Evolutionary conservation across 2,888 invertebrate species (phyloP), one percentile per base, ranked within the genome.

Genomic region (Ormyrus rosae): DNA sequence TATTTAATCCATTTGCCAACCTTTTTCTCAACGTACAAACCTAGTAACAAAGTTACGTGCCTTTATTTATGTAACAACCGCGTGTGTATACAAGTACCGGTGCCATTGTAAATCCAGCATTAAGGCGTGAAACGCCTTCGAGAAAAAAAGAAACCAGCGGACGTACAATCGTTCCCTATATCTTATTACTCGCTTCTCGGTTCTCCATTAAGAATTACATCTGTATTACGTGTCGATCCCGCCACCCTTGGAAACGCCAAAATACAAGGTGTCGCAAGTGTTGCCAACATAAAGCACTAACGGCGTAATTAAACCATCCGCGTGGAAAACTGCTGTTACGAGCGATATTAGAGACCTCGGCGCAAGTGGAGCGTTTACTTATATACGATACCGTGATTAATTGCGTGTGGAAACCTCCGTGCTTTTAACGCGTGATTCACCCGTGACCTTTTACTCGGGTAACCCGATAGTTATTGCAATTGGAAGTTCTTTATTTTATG

Each of bases 401-500:
- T 19, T 50, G 19, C 8, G 55, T 63, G 46, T 61, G 61, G 34
- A 67, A 72, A 78, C 51, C 13, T 46, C 19, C 63, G 53, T n/a
- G 13, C 2, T 53, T 55, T 77, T 53, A 50, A 45, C 51, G 19
- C 3, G 58, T 80, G 80, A 80, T 76, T 80, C 76, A 80, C 68
- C 76, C 63, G 45, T 67, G 63, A 72, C 71, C 72, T 76, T 76
- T 80, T 76, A 76, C 70, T 65, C 60, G n/a, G 56, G 60, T 64
- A 68, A 74, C 64, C 63, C 48, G 74, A 74, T 75, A 65, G 9
- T 58, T 65, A 80, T 80, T 75, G 50, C 58, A n/a, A 48, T 78
- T 68, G 72, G 51, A 58, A 64, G 46, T 61, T 70, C 19, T 50
- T 34, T 60, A 46, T 46, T 60, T 78, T 67, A 53, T 53, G 65